Evolutionary conservation across 2,113 vertebrate genomes (phyloP), one percentile per base, ranked within the genome.

Genomic region (Petrocephalus zakoni): DNA sequence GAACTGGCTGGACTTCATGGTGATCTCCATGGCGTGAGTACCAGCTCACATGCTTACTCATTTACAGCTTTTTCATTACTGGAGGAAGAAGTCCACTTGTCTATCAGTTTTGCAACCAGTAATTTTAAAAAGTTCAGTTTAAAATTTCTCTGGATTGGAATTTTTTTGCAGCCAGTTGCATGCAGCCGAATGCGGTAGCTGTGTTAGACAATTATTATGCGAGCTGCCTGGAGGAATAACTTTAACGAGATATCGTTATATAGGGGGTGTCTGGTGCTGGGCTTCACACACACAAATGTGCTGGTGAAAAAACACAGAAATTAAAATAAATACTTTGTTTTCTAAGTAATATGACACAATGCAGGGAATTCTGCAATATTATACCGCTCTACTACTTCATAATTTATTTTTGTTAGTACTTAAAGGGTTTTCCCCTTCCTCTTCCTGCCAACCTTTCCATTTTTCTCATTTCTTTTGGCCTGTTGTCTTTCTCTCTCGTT

Each of bases 21-120:
- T 97, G 47, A 97, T 97, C 94, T 97, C 96, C 93, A 97, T 97
- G 97, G 97, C 97, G 97, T 97, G 94, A 97, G 97, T 97, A 87
- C 88, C 53, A 17, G 89, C 0, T 13, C 49, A 9, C 10, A 52
- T 34, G 29, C 84, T 52, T n/a, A 53, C 17, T 86, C 49, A 86
- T 29, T 29, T 85, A 19, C 2, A 13, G 3, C 8, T 4, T 37
- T 82, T 47, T 82, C 46, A n/a, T 49, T 49, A 47, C 37, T 82
- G 34, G 37, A 82, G 37, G 2, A 83, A 22, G 42, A 46, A 42
- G 78, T 47, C 10, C 37, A n/a, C 21, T 42, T 8, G 2, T 46
- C 37, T 49, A 8, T 83, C 37, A 49, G 19, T 83, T 49, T 47
- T 86, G 25, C 29, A 1, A 85, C 19, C 17, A 22, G 49, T 52